These are phyloP conservation scores for Junco hyemalis DNA, from an alignment of 2,113 vertebrate genomes.

Conservation along the genomic window DNA sequence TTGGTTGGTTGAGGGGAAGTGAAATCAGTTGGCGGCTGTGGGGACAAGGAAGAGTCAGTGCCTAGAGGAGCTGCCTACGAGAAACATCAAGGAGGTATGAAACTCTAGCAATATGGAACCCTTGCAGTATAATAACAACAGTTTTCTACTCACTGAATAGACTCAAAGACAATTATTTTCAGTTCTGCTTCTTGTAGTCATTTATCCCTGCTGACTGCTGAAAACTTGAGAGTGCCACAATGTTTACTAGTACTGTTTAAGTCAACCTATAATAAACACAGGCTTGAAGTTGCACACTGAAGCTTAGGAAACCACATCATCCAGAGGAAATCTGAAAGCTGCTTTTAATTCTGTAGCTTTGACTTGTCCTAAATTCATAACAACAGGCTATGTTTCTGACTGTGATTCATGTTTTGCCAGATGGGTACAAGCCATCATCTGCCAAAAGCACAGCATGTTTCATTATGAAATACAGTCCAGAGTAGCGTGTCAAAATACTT, in stretches of 20 bases:
- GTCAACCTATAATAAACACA: not conserved
- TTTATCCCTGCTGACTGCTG: not conserved
- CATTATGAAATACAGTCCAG: not conserved
- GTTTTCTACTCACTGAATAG: not conserved
- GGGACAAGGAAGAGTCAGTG: too few relatives aligned
- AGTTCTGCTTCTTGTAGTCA: not conserved
- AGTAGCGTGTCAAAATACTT: not conserved
- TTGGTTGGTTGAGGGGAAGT: too few relatives aligned
- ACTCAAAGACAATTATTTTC: not conserved
- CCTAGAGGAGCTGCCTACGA: too few relatives aligned
- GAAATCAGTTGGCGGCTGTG: too few relatives aligned
- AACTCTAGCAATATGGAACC: too few relatives aligned
- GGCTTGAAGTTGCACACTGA: not conserved
- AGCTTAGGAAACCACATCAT: not conserved
- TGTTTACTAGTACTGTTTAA: not conserved
- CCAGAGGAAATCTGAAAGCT: not conserved
- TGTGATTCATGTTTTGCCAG: conserved; percentile 24
- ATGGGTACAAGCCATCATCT: not conserved
- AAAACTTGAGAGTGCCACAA: not conserved
- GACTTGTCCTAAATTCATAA: not conserved
- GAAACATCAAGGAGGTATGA: too few relatives aligned
- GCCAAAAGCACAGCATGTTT: conserved; percentile 11
- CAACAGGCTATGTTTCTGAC: not conserved
- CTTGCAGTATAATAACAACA: too few relatives aligned
- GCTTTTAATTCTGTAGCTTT: not conserved